Evolutionary conservation across 2,888 invertebrate species (phyloP), one percentile per base, ranked within the genome.

Genomic region (Leptopilina drosophilae): DNA sequence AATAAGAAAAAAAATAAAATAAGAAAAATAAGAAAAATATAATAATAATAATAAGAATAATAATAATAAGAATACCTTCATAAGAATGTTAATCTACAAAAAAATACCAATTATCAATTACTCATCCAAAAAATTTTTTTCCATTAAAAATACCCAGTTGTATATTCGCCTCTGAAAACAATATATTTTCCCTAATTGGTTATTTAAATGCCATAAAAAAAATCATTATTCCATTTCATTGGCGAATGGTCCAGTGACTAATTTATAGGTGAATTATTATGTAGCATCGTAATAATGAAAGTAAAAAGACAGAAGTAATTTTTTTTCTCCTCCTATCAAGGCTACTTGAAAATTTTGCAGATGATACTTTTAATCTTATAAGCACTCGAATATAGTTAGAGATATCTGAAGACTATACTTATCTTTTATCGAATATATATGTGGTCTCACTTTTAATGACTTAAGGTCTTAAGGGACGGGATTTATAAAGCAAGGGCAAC

Each of bases 391-490:
- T 49, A 33, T 56, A 26, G 53, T 53, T 69, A 33, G 33, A 53
- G 26, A 69, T 69, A 69, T n/a, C 14, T 73, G 14, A 53, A 73
- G 33, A 53, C 6, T 3, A 33, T 33, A 8, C 33, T 73, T 73
- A 73, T 73, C 33, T 53, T 53, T 53, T 73, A 56, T 53, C 33
- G 20, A n/a, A n/a, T 20, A 20, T 33, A 33, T 33, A 33, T 33
- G 12, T 20, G 33, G 33, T 15, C 49, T 73, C 26, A 5, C 7
- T n/a, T 33, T 53, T 73, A 73, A 73, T 56, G 53, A 33, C 8
- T 53, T 49, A 49, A 73, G 26, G 69, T 73, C 69, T 8, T 8
- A 73, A 33, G 56, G 53, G 5, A n/a, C 53, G n/a, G n/a, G 73
- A 56, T 40, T 56, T 56, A 73, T 56, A 33, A 15, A 5, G n/a